These are phyloP conservation scores for Pristionchus entomophagus DNA, from an alignment of 2,888 invertebrate genomes.

Conservation along the genomic window DNA sequence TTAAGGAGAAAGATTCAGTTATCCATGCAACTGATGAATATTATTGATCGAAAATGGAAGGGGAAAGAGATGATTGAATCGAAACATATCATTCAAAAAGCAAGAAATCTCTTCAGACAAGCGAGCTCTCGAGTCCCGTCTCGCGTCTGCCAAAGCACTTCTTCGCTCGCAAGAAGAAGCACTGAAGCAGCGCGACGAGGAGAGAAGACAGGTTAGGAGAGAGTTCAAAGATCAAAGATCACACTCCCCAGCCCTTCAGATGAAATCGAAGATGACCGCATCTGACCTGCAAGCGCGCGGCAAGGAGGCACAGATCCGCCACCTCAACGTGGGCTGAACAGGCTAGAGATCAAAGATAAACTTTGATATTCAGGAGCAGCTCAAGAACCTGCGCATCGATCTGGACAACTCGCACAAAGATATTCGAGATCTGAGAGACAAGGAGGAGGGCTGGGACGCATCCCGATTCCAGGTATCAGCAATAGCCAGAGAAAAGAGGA, in stretches of 20 bases:
- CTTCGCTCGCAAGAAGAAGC: slow-evolving; percentile 74
- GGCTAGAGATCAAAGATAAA: not conserved
- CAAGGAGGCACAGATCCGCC: slow-evolving; percentile 74
- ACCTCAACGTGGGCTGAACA: slow-evolving; percentile 65
- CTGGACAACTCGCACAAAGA: slow-evolving; percentile 73
- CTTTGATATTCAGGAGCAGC: slow-evolving; percentile 64
- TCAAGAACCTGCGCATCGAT: slow-evolving; percentile 73
- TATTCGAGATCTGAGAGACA: slow-evolving; percentile 68
- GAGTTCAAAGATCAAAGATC: not conserved
- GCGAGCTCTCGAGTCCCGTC: slow-evolving; percentile 69
- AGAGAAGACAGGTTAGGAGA: slow-evolving; percentile 59
- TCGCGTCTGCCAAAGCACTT: slow-evolving; percentile 71
- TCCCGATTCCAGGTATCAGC: slow-evolving; percentile 58
- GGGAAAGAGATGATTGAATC: too few species aligned
- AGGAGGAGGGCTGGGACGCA: slow-evolving; percentile 71
- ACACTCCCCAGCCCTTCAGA: slow-evolving; percentile 53
- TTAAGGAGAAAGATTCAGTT: not conserved
- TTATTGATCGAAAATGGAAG: not conserved
- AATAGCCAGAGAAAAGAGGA: too few species aligned
- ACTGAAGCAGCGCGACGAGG: slow-evolving; percentile 73
- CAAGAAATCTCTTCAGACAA: too few species aligned
- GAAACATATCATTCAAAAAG: too few species aligned
- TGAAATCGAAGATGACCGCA: slow-evolving; percentile 75
- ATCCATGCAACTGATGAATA: not conserved
- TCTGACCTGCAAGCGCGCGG: slow-evolving; percentile 74